Evolutionary conservation across 2,113 vertebrate species (phyloP), one percentile per base, ranked within the genome.

Genomic region (Caracal caracal): DNA sequence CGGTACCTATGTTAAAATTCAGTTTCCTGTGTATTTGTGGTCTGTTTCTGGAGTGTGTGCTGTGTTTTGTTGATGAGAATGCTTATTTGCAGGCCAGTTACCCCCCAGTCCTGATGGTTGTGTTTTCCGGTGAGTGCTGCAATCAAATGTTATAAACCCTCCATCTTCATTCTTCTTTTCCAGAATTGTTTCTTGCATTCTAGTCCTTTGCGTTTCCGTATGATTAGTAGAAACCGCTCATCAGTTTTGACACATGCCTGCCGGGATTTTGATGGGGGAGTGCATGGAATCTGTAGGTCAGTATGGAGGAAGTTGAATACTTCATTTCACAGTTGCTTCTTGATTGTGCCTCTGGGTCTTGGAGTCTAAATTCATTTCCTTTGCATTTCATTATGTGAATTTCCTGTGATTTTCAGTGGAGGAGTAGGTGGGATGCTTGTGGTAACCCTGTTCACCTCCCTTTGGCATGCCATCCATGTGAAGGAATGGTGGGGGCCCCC

Each of bases 401-500:
- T 85, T 66, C 35, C 83, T 12, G 20, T 51, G 90, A 33, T 68
- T 59, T 93, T 84, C 59, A 35, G 56, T 16, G 63, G 61, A 26
- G 35, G 66, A 33, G 70, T 53, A 78, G 47, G 20, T 75, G 40
- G n/a, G 61, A 35, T 30, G n/a, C 82, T 61, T 0, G 1, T 56
- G 49, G 49, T 19, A 13, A n/a, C 40, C 4, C 1, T 76, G 68
- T 66, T 33, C 0, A 0, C 61, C 85, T 88, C n/a, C 59, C 63
- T 93, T 59, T 11, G 16, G 33, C 12, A 47, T 6, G 66, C 5
- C 28, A 10, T 15, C 40, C 17, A 2, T 0, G 0, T 11, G 61
- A 6, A 47, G 79, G 43, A 3, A 26, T 5, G 1, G 0, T 6
- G 56, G 2, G 0, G 13, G 30, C 2, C 2, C 0, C 47, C 4